Conservation (phyloP, 2,113 vertebrate genomes). For the Cyprinodon brontotheroides region DNA sequence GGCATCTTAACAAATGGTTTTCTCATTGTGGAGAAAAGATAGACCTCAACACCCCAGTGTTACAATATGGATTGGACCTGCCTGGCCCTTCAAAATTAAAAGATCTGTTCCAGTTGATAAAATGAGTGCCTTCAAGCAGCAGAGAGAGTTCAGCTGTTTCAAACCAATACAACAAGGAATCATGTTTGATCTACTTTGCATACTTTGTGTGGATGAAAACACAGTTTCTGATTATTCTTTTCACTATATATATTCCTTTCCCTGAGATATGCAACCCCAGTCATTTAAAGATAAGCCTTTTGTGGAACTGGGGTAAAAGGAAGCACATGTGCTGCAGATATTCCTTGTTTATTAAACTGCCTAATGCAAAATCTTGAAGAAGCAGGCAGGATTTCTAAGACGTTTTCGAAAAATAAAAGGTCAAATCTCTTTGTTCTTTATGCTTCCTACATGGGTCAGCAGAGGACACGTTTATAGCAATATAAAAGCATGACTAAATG, state of each 20-base stretch:
- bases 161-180: slow-evolving; percentile 17
- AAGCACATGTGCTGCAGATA: background rate
- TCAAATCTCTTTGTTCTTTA: background rate
- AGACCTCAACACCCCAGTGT: slow-evolving; percentile 52
- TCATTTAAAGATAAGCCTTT: slow-evolving; percentile 39
- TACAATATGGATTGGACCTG: slow-evolving; percentile 64
- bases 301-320: slow-evolving; percentile 3
- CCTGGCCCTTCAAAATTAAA: slow-evolving; percentile 73
- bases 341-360: slow-evolving; percentile 4
- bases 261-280: slow-evolving; percentile 9
- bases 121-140: slow-evolving; percentile 39
- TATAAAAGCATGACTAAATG: slow-evolving; percentile 17
- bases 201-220: slow-evolving; percentile 12
- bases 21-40: slow-evolving; percentile 57
- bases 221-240: slow-evolving; percentile 18
- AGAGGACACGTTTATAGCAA: slow-evolving; percentile 12
- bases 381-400: background rate
- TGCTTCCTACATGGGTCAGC: slow-evolving; percentile 3
- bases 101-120: slow-evolving; percentile 70
- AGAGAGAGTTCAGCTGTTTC: slow-evolving; percentile 17
- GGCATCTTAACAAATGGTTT: slow-evolving; percentile 61
- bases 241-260: slow-evolving; percentile 6
- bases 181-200: slow-evolving; percentile 38
- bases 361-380: background rate
- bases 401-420: background rate